Base-by-base conservation (phyloP, 1,140 invertebrate genomes). In the Fopius arisanus region DNA sequence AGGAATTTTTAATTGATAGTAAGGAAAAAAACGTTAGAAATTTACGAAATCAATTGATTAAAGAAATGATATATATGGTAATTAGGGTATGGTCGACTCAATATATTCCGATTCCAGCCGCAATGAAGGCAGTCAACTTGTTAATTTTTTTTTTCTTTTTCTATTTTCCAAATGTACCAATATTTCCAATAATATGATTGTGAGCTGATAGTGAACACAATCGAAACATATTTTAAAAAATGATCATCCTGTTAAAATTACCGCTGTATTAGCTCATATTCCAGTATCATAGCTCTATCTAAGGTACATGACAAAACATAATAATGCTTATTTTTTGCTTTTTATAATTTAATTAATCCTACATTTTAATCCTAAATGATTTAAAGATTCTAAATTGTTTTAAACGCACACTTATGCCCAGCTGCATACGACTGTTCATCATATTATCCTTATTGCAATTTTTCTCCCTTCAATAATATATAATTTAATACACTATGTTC, bases 401-500 rank as follows among this genome's bases (percentile, higher is more conserved):
- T 82, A 78, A 84, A 83, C 78, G 83, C 83, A 81, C 81, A 75
- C 83, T 84, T 84, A 84, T 75, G 72, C 63, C 80, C 83, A 84
- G 79, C 79, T 80, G 80, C 80, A 81, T 84, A 81, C 74, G 71
- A 79, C 79, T 85, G 82, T 75, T 59, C 65, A n/a, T 41, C 43
- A 41, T 41, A 41, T 79, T 75, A 82, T 77, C 67, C 72, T 78
- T 75, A 74, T 78, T 75, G 62, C 33, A 73, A 70, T 76, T 78
- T 78, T 72, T 78, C 76, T 67, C 79, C 79, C 76, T 82, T 78
- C 78, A 76, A 81, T 82, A 79, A 79, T 82, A 80, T 84, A 81
- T 83, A 83, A 81, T 81, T 81, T 83, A 82, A 82, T 85, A 86
- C 86, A 85, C 84, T 85, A 80, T 85, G 85, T 85, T 85, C 82